Evolutionary conservation across 2,113 vertebrate species (phyloP).

Genomic region (Trinectes maculatus): DNA sequence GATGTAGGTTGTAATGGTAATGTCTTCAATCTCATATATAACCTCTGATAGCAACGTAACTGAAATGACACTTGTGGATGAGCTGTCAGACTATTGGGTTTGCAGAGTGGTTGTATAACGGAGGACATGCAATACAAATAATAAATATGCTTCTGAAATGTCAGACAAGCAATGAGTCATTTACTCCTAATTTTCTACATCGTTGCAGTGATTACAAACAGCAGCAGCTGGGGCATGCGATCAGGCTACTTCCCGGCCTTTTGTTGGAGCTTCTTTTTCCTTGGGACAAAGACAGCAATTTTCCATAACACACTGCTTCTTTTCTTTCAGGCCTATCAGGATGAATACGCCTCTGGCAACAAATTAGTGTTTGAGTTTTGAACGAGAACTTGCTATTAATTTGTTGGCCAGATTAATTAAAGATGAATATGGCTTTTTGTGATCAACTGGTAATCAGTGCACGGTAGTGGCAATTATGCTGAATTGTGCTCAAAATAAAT

Average conservation of each 20-base stretch:
- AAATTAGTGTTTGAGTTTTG: constrained; percentile 8
- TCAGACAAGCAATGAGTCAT: neutral
- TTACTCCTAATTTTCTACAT: constrained; percentile 1
- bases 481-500: constrained; percentile 28
- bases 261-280: neutral
- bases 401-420: constrained; percentile 42
- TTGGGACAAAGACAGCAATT: constrained; percentile 7
- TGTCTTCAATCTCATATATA: neutral
- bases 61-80: neutral
- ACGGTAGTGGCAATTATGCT: constrained; percentile 41
- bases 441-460: constrained; percentile 45
- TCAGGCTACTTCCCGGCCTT: neutral
- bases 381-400: constrained; percentile 31
- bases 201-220: constrained; percentile 9
- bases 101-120: neutral
- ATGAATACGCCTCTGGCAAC: constrained; percentile 29
- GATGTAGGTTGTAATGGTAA: no score
- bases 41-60: neutral
- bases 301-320: neutral
- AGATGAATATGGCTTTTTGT: constrained; percentile 32
- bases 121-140: neutral
- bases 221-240: constrained; percentile 1
- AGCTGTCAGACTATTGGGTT: neutral
- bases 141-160: neutral
- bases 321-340: constrained; percentile 16